Conservation (phyloP, 1,140 invertebrate genomes). For the Gryon sp. region DNA sequence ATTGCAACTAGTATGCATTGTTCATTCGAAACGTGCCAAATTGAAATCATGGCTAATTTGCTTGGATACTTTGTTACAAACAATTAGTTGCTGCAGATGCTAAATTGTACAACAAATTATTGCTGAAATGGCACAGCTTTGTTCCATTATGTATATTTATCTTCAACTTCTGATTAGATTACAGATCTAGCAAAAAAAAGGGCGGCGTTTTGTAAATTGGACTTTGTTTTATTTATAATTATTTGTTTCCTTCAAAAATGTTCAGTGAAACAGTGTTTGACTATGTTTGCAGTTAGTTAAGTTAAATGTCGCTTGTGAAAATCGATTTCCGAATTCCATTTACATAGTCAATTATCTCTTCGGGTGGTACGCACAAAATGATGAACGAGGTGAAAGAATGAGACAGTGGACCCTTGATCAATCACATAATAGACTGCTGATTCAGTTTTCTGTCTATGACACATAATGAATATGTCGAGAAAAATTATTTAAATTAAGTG, state of each 20-base stretch:
- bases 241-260: no score
- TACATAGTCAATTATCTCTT: conserved; percentile 69
- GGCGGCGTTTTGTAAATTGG: no score
- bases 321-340: conserved; percentile 68
- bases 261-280: no score
- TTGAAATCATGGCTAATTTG: conserved; percentile 54
- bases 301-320: conserved; percentile 20
- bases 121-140: neutral
- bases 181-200: no score
- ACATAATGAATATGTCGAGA: conserved; percentile 70
- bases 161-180: no score
- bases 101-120: conserved; percentile 18
- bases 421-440: conserved; percentile 69
- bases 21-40: conserved; percentile 42
- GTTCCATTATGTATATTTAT: no score
- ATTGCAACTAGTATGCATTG: conserved; percentile 26
- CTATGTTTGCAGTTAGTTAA: no score
- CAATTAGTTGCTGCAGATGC: conserved; percentile 24
- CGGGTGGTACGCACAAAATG: conserved; percentile 36
- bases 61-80: conserved; percentile 43
- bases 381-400: conserved; percentile 43
- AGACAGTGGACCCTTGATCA: conserved; percentile 49
- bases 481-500: conserved; percentile 68
- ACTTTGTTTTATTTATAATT: no score
- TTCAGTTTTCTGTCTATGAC: conserved; percentile 71